Base-by-base conservation (phyloP, 2,113 vertebrate species). In the Phalacrocorax aristotelis region DNA sequence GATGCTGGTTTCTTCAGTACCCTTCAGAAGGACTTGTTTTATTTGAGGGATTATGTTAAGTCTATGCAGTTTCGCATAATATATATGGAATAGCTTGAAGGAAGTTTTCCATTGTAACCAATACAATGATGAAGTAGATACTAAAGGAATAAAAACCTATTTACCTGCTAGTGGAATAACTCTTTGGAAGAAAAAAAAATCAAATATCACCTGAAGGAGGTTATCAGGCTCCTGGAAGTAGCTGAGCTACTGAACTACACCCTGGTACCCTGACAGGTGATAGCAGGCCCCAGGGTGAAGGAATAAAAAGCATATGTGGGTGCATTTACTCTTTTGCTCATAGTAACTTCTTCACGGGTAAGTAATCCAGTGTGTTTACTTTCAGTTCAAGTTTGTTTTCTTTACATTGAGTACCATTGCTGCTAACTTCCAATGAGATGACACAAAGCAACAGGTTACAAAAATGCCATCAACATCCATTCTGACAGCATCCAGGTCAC, bases 401-500 rank as follows among this genome's bases (percentile, higher is more conserved):
- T 78, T 90, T 88, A 68, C 91, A 95, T 42, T 62, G 72, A 90
- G 80, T 62, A 74, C 70, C 93, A 80, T 86, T 89, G 81, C 86
- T 91, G 95, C 94, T 76, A 95, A 91, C 51, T 90, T 96, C 92
- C 96, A 80, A 74, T 62, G 76, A 95, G 90, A 94, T 87, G 89
- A 87, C 83, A 96, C 94, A 96, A 96, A 95, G 93, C 75, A 95
- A 87, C 90, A 97, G 97, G 88, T 90, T 95, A 95, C 94, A 95
- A 66, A 96, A 83, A 95, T 85, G 97, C 93, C 95, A 72, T 92
- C 86, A 15, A 87, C 83, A 93, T 95, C 97, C 96, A 79, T 85
- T 88, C 92, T 62, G 96, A 97, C 83, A 96, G 95, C 87, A 86
- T 94, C 95, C 93, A 95, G 91, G 94, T 97, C 97, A 98, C 97